Base-by-base conservation (phyloP, 2,797 vertebrate genomes). In the Clarias laeviceps region DNA sequence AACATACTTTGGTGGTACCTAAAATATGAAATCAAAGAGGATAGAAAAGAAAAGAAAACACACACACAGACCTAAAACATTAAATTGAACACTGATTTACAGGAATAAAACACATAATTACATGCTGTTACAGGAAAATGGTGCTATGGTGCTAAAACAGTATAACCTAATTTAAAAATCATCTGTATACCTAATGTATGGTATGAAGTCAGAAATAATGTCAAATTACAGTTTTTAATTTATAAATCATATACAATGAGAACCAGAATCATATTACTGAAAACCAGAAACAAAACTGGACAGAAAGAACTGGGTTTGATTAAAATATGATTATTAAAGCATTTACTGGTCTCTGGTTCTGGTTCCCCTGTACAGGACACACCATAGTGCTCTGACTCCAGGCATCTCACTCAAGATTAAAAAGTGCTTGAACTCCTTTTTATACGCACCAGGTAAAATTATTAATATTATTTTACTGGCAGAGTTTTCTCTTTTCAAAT, bases 381-480 rank as follows among this genome's bases (percentile, higher is more conserved):
- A 65, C 64, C 73, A n/a, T 76, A 82, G 81, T 88, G 32, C 74
- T 20, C 66, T 84, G 82, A 86, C 78, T 56, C 72, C 77, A 74
- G 62, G 34, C 18, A 24, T 78, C 59, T 70, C 34, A 78, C 65
- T 17, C 5, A 56, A 84, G 84, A 87, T 85, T 79, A 78, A 82
- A 87, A 85, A 84, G 34, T n/a, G 14, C 54, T 73, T 82, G 15
- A 20, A 5, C 73, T 24, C 1, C 24, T 57, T 69, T 18, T 68
- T 68, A 34, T 18, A 34, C 17, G 3, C 7, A 34, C 20, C 18
- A 69, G 3, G 3, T 69, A 9, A 20, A 69, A 69, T 37, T 20
- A 69, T 69, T 37, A 69, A 18, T 69, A 22, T 37, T 9, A 8
- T 69, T 37, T 5, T 1, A 18, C 29, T 68, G 29, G 15, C 64